Base-by-base conservation (phyloP, 53 echinoderm and acorn worm species). In the Paracentrotus lividus region DNA sequence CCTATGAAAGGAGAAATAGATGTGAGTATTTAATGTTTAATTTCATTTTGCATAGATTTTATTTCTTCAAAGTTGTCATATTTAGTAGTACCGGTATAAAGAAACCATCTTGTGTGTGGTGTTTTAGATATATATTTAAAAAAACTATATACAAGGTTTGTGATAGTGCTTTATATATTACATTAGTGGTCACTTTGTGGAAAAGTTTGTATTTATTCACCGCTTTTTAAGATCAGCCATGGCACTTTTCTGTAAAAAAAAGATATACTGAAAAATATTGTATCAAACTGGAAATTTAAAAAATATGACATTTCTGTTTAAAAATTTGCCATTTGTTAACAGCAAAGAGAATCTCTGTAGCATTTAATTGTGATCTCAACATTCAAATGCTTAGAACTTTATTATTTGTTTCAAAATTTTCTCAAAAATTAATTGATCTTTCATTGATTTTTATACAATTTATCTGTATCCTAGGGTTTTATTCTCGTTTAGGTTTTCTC, bases 1-100 rank as follows among this genome's bases (percentile, higher is more conserved):
- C 96, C 5, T 42, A 68, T 36, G 97, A 99, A 24, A 93, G 94
- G 32, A 94, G 96, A 81, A 94, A 97, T 87, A 99, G 95, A 95
- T 96, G 99, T 99, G 93, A 94, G 77, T 86, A 47, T n/a, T 45
- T 45, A 43, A 21, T 42, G 13, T 44, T 1, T 21, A 15, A 21
- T 77, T 20, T 77, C 77, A 21, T 43, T 43, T 24, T 77, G 23
- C 9, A 77, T 14, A 23, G 42, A 24, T 43, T 77, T 52, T 55
- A 14, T 55, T 55, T 55, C 55, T 15, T 55, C 55, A 16, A 36
- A 15, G 31, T 34, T 32, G 34, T 33, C 67, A 31, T 67, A 66
- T 49, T 10, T 66, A 67, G 67, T 32, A 67, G 31, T 23, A n/a
- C 64, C 13, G n/a, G n/a, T n/a, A n/a, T n/a, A n/a, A n/a, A 64